Percentiles rank a stretch among this genome's conserved stretches.
phyloP scores from a whole-genome alignment of 92 coral and sea anemone genomes.

The Montipora capitata region DNA sequence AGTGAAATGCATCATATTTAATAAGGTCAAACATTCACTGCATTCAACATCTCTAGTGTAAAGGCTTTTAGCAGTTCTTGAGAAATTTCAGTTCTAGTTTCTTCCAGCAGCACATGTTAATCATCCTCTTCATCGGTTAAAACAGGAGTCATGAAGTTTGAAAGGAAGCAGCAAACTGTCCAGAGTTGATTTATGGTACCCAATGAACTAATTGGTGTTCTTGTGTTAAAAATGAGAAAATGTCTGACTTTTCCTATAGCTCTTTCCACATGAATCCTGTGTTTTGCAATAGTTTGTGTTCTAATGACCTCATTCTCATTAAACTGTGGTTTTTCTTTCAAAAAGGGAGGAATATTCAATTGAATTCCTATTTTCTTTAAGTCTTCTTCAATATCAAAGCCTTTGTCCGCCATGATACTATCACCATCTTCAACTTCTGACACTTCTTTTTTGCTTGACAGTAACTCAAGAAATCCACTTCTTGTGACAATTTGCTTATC shows the following conservation, averaged over 20 bases:
- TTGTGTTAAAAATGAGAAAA: conserved; percentile 23
- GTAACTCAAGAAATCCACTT: no score
- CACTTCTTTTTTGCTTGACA: conserved; percentile 55
- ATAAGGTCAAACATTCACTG: conserved; percentile 14
- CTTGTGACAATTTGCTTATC: no score
- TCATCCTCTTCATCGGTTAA: no score
- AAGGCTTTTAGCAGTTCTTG: neutral
- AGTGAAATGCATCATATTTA: neutral
- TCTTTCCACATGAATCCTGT: conserved; percentile 38
- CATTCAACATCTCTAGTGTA: neutral
- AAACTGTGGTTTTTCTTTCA: conserved; percentile 22
- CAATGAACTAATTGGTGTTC: conserved; percentile 15
- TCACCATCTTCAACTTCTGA: conserved; percentile 51
- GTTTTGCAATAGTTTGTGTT: conserved; percentile 20
- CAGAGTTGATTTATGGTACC: conserved; percentile 52
- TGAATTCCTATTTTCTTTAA: conserved; percentile 5
- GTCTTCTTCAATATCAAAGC: neutral
- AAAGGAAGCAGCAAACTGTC: neutral
- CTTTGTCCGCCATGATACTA: conserved; percentile 44
- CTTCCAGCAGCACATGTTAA: conserved; percentile 18
- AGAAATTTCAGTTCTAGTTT: neutral
- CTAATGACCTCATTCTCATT: conserved; percentile 15
- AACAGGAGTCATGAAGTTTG: neutral
- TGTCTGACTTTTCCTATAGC: conserved; percentile 60
- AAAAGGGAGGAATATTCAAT: neutral